Base-by-base conservation (phyloP, 2,113 vertebrate genomes). In the Petrocephalus zakoni region DNA sequence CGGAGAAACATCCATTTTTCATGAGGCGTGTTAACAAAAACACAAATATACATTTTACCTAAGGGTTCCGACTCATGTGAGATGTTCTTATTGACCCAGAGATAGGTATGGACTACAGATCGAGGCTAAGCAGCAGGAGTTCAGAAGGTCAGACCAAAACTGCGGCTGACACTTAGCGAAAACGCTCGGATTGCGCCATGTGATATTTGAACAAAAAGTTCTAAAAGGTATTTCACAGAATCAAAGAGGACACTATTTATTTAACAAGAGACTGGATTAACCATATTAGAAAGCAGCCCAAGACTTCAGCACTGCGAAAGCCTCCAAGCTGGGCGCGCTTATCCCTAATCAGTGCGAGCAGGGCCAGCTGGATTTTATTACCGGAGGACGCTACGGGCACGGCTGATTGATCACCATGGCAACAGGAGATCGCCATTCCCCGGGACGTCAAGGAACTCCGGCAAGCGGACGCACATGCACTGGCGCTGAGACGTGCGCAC, bases 321-420 rank as follows among this genome's bases (percentile, higher is more conserved):
- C 53, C 53, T 37, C 34, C 72, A 29, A 78, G 72, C 72, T 78
- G 72, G 34, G 13, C 29, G 34, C 37, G 6, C 34, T 78, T 78
- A 78, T 78, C 17, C 72, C 34, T 78, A 78, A 78, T 78, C 72
- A 78, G 5, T 78, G 29, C 1, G 34, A 78, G 19, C 72, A 42
- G 72, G 72, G 72, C 72, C 72, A 78, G 72, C 72, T 78, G 72
- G 34, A 78, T 78, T 78, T 78, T n/a, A 78, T 78, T 78, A 78
- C 17, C 34, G 17, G 29, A n/a, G 34, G 61, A 10, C 61, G 25
- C 61, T 68, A 37, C 37, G 72, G 72, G 15, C 72, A 6, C 4
- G 29, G 72, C 29, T 34, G 72, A 42, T 34, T 34, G 37, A 7
- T 78, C 15, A 0, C 72, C 34, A 78, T 78, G 72, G 34, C 72